A percentile compares a stretch with the other conserved stretches of the same genome.
phyloP scores from a whole-genome alignment of 2,113 vertebrate genomes.

The Lampris megalopsis region DNA sequence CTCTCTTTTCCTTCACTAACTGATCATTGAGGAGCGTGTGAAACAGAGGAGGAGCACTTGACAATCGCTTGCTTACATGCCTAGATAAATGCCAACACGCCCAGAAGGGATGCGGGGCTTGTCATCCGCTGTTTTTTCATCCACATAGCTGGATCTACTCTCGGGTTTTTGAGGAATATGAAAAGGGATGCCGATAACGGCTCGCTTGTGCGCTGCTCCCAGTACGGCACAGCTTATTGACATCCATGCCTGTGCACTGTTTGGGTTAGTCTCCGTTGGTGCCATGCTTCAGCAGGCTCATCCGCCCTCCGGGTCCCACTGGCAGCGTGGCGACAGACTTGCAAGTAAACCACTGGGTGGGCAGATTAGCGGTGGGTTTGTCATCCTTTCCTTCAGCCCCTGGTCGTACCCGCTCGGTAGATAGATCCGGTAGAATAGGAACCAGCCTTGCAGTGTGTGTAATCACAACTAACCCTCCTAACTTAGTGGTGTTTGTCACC shows the following conservation, averaged over 20 bases:
- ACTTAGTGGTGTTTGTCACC: constrained; percentile 51
- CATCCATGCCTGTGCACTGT: not conserved
- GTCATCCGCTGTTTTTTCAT: no score
- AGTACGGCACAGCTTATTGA: constrained; percentile 13
- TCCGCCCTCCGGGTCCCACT: not conserved
- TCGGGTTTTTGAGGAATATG: not conserved
- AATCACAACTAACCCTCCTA: constrained; percentile 49
- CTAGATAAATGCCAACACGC: not conserved
- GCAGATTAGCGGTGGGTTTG: constrained; percentile 17
- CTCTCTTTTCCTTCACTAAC: not conserved
- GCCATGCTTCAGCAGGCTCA: not conserved
- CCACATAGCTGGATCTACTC: not conserved
- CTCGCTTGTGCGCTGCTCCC: constrained; percentile 28
- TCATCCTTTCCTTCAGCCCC: constrained; percentile 12
- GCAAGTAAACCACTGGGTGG: constrained; percentile 22
- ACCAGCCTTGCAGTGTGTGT: not conserved
- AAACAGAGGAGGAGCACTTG: constrained; percentile 26
- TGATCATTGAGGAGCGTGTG: constrained; percentile 8
- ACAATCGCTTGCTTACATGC: not conserved
- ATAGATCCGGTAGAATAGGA: constrained; percentile 10
- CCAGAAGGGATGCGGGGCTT: no score
- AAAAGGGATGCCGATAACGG: constrained; percentile 27
- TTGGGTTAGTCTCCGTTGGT: not conserved
- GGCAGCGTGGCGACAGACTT: not conserved
- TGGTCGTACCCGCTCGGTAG: not conserved